phyloP scores from a whole-genome alignment of 2,888 invertebrate genomes.

The Torymus tubicola region DNA sequence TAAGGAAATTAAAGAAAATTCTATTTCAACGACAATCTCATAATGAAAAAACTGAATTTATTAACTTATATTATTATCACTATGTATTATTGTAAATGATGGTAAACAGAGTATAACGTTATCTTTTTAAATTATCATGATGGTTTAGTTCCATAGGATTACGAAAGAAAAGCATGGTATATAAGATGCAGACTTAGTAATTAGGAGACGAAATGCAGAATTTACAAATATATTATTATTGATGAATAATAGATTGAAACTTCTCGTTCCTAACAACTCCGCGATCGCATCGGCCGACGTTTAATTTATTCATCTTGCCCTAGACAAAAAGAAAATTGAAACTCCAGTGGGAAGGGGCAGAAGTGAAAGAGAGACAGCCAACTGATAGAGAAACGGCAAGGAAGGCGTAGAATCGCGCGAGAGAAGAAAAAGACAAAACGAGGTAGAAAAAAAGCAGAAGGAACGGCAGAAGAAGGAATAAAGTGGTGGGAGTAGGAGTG shows the following conservation, averaged over 20 bases:
- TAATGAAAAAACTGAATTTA: background rate
- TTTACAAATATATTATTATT: background rate
- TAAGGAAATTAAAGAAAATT: constrained; percentile 23
- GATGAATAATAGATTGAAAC: background rate
- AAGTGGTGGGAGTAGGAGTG: constrained; percentile 54
- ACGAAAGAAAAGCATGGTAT: too few species aligned
- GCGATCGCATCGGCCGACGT: background rate
- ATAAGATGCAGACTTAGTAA: too few species aligned
- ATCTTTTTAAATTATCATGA: too few species aligned
- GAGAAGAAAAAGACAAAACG: background rate
- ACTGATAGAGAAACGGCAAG: background rate
- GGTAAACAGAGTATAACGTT: too few species aligned
- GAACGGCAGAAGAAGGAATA: constrained; percentile 23
- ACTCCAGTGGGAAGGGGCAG: background rate
- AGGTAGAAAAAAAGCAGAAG: constrained; percentile 12
- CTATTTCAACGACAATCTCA: background rate
- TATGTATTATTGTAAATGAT: too few species aligned
- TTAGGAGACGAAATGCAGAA: background rate
- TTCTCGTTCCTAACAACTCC: background rate
- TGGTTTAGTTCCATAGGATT: too few species aligned
- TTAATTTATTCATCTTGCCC: constrained; percentile 23
- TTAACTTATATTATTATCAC: too few species aligned
- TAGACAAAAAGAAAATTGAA: background rate
- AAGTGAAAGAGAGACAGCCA: background rate
- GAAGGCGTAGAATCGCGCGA: constrained; percentile 24